Conservation (phyloP, 2,888 invertebrate species). For the Parnassius smintheus region DNA sequence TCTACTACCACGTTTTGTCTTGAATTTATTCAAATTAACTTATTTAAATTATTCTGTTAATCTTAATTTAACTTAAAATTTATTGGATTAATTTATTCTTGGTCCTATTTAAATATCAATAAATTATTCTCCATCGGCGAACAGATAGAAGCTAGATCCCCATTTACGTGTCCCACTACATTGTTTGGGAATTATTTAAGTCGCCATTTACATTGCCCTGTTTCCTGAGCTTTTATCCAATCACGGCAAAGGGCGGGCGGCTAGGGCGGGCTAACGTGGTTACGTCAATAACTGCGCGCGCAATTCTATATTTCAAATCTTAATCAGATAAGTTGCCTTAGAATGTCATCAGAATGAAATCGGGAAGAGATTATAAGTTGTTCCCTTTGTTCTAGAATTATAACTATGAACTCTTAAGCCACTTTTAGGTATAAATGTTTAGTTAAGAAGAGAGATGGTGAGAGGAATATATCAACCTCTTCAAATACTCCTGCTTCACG, state of each 20-base stretch:
- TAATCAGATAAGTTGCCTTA: background rate
- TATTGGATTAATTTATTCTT: too few relatives aligned
- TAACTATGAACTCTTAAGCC: too few relatives aligned
- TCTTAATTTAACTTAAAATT: too few relatives aligned
- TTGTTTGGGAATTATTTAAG: constrained; percentile 16
- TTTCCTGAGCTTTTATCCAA: constrained; percentile 34
- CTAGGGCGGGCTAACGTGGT: constrained; percentile 34
- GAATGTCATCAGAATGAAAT: constrained; percentile 3
- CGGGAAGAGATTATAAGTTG: background rate
- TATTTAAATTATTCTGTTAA: too few relatives aligned
- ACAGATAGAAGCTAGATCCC: constrained; percentile 2
- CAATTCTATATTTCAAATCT: constrained; percentile 30
- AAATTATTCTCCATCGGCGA: background rate
- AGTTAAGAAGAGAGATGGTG: too few relatives aligned
- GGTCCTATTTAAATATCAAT: background rate
- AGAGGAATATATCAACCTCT: too few relatives aligned
- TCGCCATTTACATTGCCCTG: constrained; percentile 11
- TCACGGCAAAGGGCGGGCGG: constrained; percentile 39
- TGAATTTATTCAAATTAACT: too few relatives aligned
- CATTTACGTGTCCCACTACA: constrained; percentile 8
- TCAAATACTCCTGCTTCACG: too few relatives aligned
- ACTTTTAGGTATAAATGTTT: too few relatives aligned
- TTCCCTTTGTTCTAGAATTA: too few relatives aligned
- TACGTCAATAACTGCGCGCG: constrained; percentile 40
- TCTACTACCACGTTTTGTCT: too few relatives aligned